Evolutionary conservation across 2,113 vertebrate genomes (phyloP), one percentile per base, ranked within the genome.

Genomic region (Grallaria varia): DNA sequence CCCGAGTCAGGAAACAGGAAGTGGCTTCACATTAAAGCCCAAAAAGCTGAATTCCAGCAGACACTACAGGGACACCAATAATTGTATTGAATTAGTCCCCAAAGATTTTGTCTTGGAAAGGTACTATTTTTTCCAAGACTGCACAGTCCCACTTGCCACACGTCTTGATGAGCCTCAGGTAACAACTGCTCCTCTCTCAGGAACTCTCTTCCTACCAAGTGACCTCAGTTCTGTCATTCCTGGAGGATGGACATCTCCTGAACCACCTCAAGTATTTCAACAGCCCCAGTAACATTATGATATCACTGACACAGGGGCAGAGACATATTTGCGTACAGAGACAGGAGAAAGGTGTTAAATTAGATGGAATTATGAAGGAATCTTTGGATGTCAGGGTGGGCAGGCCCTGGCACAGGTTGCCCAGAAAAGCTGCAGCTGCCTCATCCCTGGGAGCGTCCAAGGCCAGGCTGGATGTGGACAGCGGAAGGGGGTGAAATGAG

Each of bases 261-360:
- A 25, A 35, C 2, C 7, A 13, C 12, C 15, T 13, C 31, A 6
- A 45, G 40, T 3, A 15, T 14, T 79, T 60, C 86, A 42, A 18
- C 10, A 28, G 47, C 23, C 33, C 15, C 12, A 20, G 28, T 6
- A 21, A 16, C 2, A 14, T 0, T 1, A 42, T 14, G 14, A 5
- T 2, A 33, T 6, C 14, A 15, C 9, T 2, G 60, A 30, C 18
- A 12, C 0, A 6, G 7, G 6, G 4, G 10, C 18, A 68, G 23
- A 50, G 14, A 42, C 2, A 1, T 1, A 4, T 14, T 39, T 20
- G 3, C 2, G 14, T 2, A 24, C 8, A 31, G 40, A 39, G 6
- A 39, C 28, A 75, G 60, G 3, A 77, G 8, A n/a, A 30, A 47
- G 30, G 39, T 10, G 2, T 33, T 21, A 2, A 12, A 25, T 20